Conservation (phyloP, 2,888 invertebrate genomes). For the Eilema caniola region DNA sequence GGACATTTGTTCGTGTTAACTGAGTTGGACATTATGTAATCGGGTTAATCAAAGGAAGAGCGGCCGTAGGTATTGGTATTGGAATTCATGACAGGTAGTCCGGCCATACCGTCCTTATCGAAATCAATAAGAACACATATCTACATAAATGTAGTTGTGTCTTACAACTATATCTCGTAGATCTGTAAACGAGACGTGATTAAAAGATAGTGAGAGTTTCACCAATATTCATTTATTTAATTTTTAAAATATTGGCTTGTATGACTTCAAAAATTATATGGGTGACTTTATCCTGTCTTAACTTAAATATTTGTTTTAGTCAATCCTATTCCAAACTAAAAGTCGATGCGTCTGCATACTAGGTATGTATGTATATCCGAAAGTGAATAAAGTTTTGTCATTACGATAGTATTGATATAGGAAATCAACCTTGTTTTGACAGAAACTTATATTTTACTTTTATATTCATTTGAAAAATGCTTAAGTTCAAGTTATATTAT, state of each 20-base stretch:
- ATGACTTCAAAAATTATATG: not conserved
- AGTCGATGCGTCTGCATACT: too few species aligned
- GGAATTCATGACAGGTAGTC: not conserved
- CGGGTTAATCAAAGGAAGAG: constrained; percentile 4
- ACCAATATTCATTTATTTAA: not conserved
- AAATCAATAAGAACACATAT: not conserved
- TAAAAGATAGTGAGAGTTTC: not conserved
- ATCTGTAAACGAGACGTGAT: not conserved
- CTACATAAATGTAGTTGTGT: not conserved
- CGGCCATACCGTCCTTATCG: not conserved
- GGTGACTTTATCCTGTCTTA: not conserved
- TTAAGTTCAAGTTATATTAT: too few species aligned
- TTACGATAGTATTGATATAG: too few species aligned
- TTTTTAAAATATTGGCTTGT: not conserved
- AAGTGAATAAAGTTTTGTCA: too few species aligned
- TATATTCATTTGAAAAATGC: too few species aligned
- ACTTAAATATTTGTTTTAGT: not conserved
- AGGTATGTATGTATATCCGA: too few species aligned
- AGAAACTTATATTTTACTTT: too few species aligned
- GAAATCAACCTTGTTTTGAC: not conserved
- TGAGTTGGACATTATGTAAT: constrained; percentile 13
- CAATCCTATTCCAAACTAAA: too few species aligned
- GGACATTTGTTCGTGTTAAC: not conserved
- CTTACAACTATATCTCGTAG: constrained; percentile 4
- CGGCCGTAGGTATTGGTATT: constrained; percentile 4